Conservation (phyloP, 2,888 invertebrate genomes). For the Troilus luridus region DNA sequence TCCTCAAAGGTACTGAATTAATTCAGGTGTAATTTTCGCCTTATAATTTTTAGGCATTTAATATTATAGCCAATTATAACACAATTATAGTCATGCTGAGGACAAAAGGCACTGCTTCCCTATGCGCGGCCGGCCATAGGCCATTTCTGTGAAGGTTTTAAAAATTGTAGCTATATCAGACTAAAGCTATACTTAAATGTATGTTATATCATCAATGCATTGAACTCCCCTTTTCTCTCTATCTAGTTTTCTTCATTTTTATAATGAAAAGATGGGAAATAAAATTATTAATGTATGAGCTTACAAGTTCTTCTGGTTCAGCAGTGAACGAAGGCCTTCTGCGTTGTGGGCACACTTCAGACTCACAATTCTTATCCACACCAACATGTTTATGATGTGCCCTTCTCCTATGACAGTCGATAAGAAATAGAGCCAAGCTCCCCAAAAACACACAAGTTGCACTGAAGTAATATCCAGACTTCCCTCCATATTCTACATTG, state of each 20-base stretch:
- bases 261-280: neutral
- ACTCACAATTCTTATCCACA: slow-evolving; percentile 73
- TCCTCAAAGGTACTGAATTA: no score
- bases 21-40: no score
- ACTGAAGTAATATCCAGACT: slow-evolving; percentile 88
- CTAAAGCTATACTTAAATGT: no score
- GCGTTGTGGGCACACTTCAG: slow-evolving; percentile 74
- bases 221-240: neutral
- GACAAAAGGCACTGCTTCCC: no score
- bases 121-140: no score
- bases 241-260: neutral
- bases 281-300: neutral
- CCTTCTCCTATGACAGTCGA: slow-evolving; percentile 83
- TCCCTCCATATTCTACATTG: slow-evolving; percentile 82
- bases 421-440: slow-evolving; percentile 83
- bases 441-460: slow-evolving; percentile 84
- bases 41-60: no score
- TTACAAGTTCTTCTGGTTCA: slow-evolving; percentile 71
- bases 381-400: slow-evolving; percentile 80
- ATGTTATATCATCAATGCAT: no score
- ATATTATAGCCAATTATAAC: no score
- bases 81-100: no score
- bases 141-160: no score
- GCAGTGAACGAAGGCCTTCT: slow-evolving; percentile 74
- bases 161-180: no score